A percentile compares a stretch with the other conserved stretches of the same genome.
phyloP scores from a whole-genome alignment of 2,888 invertebrate genomes.

The Troides oblongomaculatus region DNA sequence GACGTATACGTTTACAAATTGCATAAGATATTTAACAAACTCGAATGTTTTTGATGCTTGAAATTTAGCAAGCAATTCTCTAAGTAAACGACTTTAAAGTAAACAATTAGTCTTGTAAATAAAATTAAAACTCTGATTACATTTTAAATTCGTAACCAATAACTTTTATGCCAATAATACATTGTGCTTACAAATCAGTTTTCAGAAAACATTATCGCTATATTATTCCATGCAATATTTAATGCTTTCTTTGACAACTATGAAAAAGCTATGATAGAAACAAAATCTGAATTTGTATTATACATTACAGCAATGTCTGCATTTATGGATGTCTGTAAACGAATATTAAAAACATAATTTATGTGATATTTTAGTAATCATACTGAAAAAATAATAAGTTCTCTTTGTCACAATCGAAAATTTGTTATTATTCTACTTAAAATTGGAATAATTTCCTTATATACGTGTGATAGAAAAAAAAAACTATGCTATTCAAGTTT shows the following conservation, averaged over 20 bases:
- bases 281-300: too few species aligned
- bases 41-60: neutral
- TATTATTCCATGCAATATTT: neutral
- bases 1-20: conserved; percentile 7
- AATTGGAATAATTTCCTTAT: too few species aligned
- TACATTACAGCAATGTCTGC: too few species aligned
- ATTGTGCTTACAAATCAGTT: neutral
- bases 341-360: too few species aligned
- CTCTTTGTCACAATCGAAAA: too few species aligned
- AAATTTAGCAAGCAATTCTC: neutral
- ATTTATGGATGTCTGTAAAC: too few species aligned
- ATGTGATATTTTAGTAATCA: too few species aligned
- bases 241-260: too few species aligned
- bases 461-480: neutral
- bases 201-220: neutral
- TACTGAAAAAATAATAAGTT: too few species aligned
- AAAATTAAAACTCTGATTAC: neutral
- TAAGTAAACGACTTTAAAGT: neutral
- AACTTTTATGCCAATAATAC: neutral
- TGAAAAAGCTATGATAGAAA: too few species aligned
- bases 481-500: neutral
- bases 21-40: neutral
- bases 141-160: neutral
- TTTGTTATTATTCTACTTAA: too few species aligned
- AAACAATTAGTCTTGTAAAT: neutral